These are phyloP conservation scores for Trididemnum clinides DNA, from an alignment of 23 tunicate species.

Conservation along the genomic window DNA sequence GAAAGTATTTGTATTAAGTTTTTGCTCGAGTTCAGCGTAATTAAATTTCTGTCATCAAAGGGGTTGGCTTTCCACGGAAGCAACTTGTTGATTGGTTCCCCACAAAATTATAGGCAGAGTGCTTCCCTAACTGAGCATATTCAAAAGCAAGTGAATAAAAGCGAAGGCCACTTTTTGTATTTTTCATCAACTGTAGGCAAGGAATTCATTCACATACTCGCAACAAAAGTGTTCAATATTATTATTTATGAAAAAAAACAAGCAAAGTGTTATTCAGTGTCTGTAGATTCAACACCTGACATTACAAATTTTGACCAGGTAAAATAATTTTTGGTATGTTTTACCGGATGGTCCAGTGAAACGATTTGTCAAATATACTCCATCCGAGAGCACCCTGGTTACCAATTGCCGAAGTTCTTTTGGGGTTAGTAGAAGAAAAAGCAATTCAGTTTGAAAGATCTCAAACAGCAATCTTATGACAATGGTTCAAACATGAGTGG, in stretches of 20 bases:
- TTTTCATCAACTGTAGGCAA: too few species aligned
- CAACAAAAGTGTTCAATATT: conserved; percentile 26
- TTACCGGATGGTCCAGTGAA: conserved; percentile 27
- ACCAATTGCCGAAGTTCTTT: conserved; percentile 18
- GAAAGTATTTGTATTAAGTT: conserved; percentile 36
- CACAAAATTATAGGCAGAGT: conserved; percentile 36
- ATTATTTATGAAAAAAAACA: too few species aligned
- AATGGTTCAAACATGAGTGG: conserved; percentile 38
- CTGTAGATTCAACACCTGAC: conserved; percentile 54
- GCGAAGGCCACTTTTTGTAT: conserved; percentile 35
- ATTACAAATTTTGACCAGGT: conserved; percentile 43
- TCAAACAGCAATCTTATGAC: conserved; percentile 49
- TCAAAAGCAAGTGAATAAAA: not conserved
- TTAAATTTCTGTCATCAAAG: conserved; percentile 10
- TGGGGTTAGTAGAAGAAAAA: not conserved
- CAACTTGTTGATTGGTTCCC: conserved; percentile 35
- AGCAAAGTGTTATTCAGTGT: too few species aligned
- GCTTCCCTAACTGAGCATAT: conserved; percentile 20
- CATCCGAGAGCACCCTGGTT: conserved; percentile 39
- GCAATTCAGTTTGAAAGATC: not conserved
- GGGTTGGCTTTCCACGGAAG: conserved; percentile 50
- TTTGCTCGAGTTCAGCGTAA: conserved; percentile 33
- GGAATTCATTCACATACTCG: too few species aligned
- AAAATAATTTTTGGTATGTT: conserved; percentile 39
- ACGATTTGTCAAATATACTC: too few species aligned